These are phyloP conservation scores for Scaptomyza tumidula DNA, from an alignment of 2,888 invertebrate genomes.

Conservation along the genomic window DNA sequence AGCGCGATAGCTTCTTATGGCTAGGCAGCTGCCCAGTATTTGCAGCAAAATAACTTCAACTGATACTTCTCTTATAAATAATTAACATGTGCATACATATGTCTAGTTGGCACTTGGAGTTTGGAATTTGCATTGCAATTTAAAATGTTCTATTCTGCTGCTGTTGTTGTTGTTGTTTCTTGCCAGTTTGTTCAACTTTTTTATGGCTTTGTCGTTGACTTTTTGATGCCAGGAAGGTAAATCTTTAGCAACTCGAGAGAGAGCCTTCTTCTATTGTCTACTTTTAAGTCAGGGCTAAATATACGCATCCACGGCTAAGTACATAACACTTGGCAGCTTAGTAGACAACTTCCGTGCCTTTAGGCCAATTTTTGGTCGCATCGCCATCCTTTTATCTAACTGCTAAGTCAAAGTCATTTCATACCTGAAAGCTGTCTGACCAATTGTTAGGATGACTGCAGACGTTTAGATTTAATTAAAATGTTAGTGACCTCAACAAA, in stretches of 20 bases:
- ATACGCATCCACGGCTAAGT: slow-evolving; percentile 27
- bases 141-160: slow-evolving; percentile 10
- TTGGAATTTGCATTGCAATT: slow-evolving; percentile 38
- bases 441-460: slow-evolving; percentile 10
- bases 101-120: slow-evolving; percentile 15
- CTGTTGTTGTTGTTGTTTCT: slow-evolving; percentile 12
- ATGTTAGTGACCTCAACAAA: slow-evolving; percentile 58
- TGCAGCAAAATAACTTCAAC: slow-evolving; percentile 5
- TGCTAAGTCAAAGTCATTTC: slow-evolving; percentile 8
- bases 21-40: slow-evolving; percentile 15
- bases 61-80: slow-evolving; percentile 60
- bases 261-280: slow-evolving; percentile 37
- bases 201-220: slow-evolving; percentile 50
- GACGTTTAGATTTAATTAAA: slow-evolving; percentile 13
- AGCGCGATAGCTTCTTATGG: slow-evolving; percentile 56
- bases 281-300: slow-evolving; percentile 11
- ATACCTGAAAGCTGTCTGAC: slow-evolving; percentile 26
- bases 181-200: slow-evolving; percentile 8
- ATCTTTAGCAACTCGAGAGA: slow-evolving; percentile 21
- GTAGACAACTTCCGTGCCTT: slow-evolving; percentile 31
- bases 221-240: slow-evolving; percentile 40
- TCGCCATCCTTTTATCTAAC: slow-evolving; percentile 22
- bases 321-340: slow-evolving; percentile 13
- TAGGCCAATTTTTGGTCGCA: slow-evolving; percentile 4
- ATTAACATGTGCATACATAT: slow-evolving; percentile 71